Base-by-base conservation (phyloP, 2,113 vertebrate genomes). In the Hippotragus niger region DNA sequence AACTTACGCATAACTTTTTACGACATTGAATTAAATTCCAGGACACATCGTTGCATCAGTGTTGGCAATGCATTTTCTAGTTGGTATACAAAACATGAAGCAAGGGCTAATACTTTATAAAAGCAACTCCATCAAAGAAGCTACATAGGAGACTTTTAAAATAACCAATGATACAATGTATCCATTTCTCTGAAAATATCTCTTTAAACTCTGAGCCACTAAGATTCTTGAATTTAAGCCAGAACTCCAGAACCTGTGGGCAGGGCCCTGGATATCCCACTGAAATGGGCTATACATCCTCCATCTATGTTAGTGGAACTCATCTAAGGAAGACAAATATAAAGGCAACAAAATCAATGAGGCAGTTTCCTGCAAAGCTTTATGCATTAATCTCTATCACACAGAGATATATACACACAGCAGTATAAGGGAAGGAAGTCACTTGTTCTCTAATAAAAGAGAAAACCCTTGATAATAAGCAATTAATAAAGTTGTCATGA, bases 321-420 rank as follows among this genome's bases (percentile, higher is more conserved):
- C 98, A 99, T 99, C 99, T 99, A 98, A 98, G 98, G 98, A 99
- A 99, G 99, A 99, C 97, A 99, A 98, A 99, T 99, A 99, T 98
- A 98, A 99, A 99, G 98, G 98, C 98, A 99, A 98, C 98, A 98
- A 98, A 99, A 99, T 99, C 99, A 99, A 99, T 99, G 99, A 99
- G 98, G 98, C 99, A 99, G 98, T 98, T 98, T 99, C 98, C 98
- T 98, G 92, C 97, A 98, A 99, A 98, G 98, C 98, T 98, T 98
- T 98, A 97, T 62, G 95, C 98, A 99, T 99, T 99, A 99, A 99
- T 99, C 99, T 99, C 98, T 98, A 99, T 99, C 98, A 99, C 98
- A 96, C 94, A 95, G 98, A 98, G 98, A 99, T 98, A 98, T 98
- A 98, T 98, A 98, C 4, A 29, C 52, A 97, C 86, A 98, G 97